Base-by-base conservation (phyloP, 2,797 vertebrate genomes). In the Kryptolebias ocellatus region DNA sequence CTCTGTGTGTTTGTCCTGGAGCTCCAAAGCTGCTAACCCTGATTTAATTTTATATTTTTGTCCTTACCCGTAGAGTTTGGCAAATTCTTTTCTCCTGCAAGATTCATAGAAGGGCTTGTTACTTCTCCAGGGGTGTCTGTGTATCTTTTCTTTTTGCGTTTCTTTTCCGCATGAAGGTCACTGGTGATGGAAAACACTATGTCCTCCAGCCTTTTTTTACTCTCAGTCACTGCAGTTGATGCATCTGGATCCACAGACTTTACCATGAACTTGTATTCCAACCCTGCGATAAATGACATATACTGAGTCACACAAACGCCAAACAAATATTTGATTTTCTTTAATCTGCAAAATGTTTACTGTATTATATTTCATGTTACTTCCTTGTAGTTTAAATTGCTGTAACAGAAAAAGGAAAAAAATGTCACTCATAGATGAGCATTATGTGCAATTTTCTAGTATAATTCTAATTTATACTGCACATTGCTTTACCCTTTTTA, bases 161-260 rank as follows among this genome's bases (percentile, higher is more conserved):
- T 67, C 5, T 83, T 81, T 20, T 72, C 69, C 34, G 83, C 53
- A 2, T 61, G 14, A 14, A 57, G 29, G 47, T 70, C 64, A 29
- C 6, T 68, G 8, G 59, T 37, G 39, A 77, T 9, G 4, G 64
- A 66, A 5, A 53, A 29, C 5, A 9, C 62, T 1, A 29, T 37
- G 4, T 87, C 67, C 7, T 59, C 67, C 0, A 20, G 24, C n/a
- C 64, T 55, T 0, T 46, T 37, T 20, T 49, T 76, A 16, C 63
- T 72, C 4, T 51, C 55, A 6, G 59, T 73, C 28, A 4, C 0
- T 24, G 74, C 7, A 17, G 54, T 76, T 12, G 81, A 74, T 65
- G 54, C 84, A 47, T 88, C 91, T 28, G 89, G 86, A 72, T 93
- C 94, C 80, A 89, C n/a, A 15, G 92, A 84, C 74, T 86, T 91